A percentile compares a stretch with the other conserved stretches of the same genome.
These are phyloP conservation scores for Buceros bicornis DNA, from an alignment of 2,797 vertebrate genomes.

Conservation along the genomic window DNA sequence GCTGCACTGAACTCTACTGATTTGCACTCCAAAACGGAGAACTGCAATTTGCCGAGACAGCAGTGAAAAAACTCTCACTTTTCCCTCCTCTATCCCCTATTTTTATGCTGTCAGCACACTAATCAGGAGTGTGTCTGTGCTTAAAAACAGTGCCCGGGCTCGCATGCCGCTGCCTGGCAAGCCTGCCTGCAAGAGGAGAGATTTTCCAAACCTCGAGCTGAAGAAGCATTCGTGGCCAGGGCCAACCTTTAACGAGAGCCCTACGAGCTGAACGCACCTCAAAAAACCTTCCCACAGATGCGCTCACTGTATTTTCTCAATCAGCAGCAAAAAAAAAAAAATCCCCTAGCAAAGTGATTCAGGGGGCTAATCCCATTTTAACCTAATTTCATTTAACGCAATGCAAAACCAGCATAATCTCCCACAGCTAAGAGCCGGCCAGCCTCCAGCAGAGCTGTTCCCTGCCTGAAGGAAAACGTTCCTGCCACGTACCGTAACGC, in stretches of 20 bases:
- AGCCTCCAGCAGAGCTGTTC: neutral
- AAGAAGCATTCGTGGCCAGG: fast-evolving
- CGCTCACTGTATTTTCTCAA: neutral
- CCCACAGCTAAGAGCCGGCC: neutral
- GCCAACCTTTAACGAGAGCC: neutral
- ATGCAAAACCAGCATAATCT: conserved; percentile 32
- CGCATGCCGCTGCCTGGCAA: neutral
- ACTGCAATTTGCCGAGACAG: neutral
- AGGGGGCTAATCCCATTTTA: conserved; percentile 72
- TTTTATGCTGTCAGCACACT: neutral
- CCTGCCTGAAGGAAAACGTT: neutral
- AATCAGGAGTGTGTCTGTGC: neutral
- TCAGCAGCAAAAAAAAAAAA: neutral
- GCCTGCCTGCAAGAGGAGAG: neutral
- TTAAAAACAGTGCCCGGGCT: neutral
- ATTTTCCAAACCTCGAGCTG: neutral
- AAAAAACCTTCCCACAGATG: neutral
- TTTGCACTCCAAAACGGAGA: neutral
- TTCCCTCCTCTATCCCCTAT: neutral
- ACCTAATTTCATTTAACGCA: conserved; percentile 20
- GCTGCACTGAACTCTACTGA: neutral
- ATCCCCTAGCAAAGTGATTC: neutral
- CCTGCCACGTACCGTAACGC: neutral
- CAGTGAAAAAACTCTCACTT: neutral
- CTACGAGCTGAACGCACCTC: neutral